These are phyloP conservation scores for Carassius auratus DNA, from an alignment of 2,113 vertebrate species.

Conservation along the genomic window DNA sequence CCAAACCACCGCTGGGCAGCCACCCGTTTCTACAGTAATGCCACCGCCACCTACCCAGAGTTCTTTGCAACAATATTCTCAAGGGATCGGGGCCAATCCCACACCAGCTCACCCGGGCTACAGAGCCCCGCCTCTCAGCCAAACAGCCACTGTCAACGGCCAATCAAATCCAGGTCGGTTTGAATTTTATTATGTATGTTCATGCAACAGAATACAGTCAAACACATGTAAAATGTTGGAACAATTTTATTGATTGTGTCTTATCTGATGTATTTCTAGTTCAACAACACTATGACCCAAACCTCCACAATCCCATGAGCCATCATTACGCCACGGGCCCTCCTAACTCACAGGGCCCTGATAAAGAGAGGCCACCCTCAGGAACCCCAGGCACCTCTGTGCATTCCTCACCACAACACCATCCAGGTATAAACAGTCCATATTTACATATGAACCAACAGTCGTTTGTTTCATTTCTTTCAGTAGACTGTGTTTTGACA, in stretches of 20 bases:
- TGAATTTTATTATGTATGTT: neutral
- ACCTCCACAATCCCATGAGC: constrained; percentile 54
- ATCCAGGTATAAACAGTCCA: constrained; percentile 64
- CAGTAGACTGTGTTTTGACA: neutral
- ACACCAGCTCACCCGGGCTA: constrained; percentile 70
- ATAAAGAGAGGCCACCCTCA: constrained; percentile 57
- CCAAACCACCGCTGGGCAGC: constrained; percentile 70
- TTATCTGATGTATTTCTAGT: constrained; percentile 24
- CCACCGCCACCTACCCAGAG: constrained; percentile 50
- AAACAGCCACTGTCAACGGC: constrained; percentile 68
- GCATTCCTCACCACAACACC: constrained; percentile 73
- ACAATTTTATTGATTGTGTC: neutral
- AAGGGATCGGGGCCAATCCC: constrained; percentile 58
- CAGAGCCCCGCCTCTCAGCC: constrained; percentile 51
- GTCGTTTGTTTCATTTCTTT: neutral
- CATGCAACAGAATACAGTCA: neutral
- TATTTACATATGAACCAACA: neutral
- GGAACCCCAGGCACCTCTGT: constrained; percentile 71
- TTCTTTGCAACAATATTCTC: constrained; percentile 50
- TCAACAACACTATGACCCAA: constrained; percentile 67
- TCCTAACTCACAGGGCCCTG: constrained; percentile 44
- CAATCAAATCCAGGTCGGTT: constrained; percentile 71
- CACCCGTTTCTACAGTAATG: constrained; percentile 69
- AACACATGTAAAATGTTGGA: neutral
- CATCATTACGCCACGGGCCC: constrained; percentile 58